A percentile compares a stretch with the other conserved stretches of the same genome.
phyloP scores from a whole-genome alignment of 2,888 invertebrate species.

The Hirtodrosophila trivittata region DNA sequence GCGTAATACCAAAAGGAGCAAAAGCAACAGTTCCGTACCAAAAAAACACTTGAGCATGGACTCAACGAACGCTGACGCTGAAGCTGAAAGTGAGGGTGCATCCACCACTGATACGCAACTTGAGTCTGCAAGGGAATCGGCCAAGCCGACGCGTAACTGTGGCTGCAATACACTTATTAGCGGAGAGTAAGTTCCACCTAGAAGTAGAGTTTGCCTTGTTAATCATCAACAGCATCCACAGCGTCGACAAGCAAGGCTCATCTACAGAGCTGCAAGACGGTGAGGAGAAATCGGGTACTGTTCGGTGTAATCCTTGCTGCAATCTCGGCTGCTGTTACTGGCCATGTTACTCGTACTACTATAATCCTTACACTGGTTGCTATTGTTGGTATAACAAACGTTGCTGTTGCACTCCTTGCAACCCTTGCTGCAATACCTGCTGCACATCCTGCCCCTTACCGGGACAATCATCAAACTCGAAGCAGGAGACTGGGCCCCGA shows the following conservation, averaged over 20 bases:
- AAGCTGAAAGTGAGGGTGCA: not conserved
- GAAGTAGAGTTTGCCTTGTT: too few relatives aligned
- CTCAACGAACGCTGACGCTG: not conserved
- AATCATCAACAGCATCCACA: not conserved
- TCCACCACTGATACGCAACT: not conserved
- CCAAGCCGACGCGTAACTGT: constrained; percentile 24
- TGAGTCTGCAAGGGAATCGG: not conserved
- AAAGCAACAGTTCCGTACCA: not conserved
- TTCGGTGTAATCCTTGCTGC: not conserved
- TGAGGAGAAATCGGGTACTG: not conserved
- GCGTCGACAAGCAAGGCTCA: constrained; percentile 4
- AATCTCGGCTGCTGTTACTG: constrained; percentile 8
- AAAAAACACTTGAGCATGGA: not conserved
- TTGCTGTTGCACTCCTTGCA: constrained; percentile 19
- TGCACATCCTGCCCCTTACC: constrained; percentile 14
- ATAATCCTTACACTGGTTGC: constrained; percentile 51
- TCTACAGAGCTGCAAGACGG: not conserved
- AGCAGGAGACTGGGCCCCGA: not conserved
- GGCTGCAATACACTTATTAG: constrained; percentile 38
- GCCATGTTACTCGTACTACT: constrained; percentile 35
- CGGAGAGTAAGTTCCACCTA: constrained; percentile 24
- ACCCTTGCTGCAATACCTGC: not conserved
- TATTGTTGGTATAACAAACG: constrained; percentile 41
- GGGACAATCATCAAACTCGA: not conserved
- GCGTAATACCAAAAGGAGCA: not conserved